phyloP scores from a whole-genome alignment of 2,113 vertebrate genomes.

The Mastomys coucha region DNA sequence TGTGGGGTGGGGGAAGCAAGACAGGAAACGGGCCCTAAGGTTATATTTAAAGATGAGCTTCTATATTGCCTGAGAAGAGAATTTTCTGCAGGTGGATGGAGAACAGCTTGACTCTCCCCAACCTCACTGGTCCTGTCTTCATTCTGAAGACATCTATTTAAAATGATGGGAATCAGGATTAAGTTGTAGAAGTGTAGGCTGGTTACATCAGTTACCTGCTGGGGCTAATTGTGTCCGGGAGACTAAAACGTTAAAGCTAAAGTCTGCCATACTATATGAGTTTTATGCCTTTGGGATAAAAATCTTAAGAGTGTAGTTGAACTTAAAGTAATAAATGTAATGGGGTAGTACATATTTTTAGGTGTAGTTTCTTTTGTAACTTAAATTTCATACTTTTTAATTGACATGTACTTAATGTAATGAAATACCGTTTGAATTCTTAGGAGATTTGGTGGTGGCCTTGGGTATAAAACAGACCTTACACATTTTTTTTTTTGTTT shows the following conservation, averaged over 20 bases:
- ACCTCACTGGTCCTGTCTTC: neutral
- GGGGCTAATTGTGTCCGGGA: neutral
- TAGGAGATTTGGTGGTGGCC: neutral
- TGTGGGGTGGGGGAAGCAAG: neutral
- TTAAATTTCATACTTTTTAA: conserved; percentile 18
- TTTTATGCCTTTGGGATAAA: neutral
- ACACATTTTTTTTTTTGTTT: conserved; percentile 44
- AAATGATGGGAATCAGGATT: neutral
- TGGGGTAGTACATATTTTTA: neutral
- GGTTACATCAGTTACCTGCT: neutral
- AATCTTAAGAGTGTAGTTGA: conserved; percentile 26
- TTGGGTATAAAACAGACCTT: neutral
- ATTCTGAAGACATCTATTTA: neutral
- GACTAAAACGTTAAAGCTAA: conserved; percentile 28
- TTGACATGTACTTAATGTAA: neutral
- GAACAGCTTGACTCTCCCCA: neutral
- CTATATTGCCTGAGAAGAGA: neutral
- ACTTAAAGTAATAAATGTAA: neutral
- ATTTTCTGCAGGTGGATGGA: neutral
- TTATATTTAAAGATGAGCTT: conserved; percentile 47
- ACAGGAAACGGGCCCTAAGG: neutral
- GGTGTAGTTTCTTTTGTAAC: conserved; percentile 16
- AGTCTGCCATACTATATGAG: neutral
- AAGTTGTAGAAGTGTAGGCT: neutral
- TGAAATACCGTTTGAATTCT: conserved; percentile 23